Percentiles rank a stretch among this genome's conserved stretches.
Conservation (phyloP, 2,797 vertebrate species). For the Eulemur coronatus region DNA sequence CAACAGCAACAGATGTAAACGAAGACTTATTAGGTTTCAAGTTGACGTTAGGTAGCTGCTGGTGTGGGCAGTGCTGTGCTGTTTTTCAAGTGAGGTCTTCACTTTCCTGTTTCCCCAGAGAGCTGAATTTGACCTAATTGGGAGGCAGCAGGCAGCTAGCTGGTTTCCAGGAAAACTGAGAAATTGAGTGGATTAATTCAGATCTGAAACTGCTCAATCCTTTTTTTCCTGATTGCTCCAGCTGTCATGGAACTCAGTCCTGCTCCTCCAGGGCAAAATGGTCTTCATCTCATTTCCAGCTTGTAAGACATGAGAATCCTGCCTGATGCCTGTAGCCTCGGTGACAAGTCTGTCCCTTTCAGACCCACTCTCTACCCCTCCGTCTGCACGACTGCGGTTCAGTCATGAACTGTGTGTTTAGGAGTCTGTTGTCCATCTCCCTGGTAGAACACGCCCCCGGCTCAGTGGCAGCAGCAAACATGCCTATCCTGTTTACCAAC, state of each 20-base stretch:
- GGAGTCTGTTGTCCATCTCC: not conserved
- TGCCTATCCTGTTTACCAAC: not conserved
- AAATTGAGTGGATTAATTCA: not conserved
- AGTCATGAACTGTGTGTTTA: not conserved
- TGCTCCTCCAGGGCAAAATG: not conserved
- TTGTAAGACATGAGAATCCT: not conserved
- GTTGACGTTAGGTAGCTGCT: not conserved
- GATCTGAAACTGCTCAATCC: not conserved
- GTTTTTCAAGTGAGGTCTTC: not conserved
- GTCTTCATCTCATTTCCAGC: not conserved
- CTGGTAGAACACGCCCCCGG: not conserved
- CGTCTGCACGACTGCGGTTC: not conserved
- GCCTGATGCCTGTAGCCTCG: fast-evolving
- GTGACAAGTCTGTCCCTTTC: not conserved
- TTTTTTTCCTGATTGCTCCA: not conserved
- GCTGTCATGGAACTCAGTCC: not conserved
- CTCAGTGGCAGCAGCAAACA: not conserved
- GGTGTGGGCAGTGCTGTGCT: not conserved
- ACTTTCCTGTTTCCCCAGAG: not conserved
- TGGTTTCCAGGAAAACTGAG: not conserved
- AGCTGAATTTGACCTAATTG: not conserved
- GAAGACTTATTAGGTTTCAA: not conserved
- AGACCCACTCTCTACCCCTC: not conserved
- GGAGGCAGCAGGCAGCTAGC: not conserved
- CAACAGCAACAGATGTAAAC: not conserved